Conservation (phyloP, 2,888 invertebrate genomes). For the Zootermopsis nevadensis region DNA sequence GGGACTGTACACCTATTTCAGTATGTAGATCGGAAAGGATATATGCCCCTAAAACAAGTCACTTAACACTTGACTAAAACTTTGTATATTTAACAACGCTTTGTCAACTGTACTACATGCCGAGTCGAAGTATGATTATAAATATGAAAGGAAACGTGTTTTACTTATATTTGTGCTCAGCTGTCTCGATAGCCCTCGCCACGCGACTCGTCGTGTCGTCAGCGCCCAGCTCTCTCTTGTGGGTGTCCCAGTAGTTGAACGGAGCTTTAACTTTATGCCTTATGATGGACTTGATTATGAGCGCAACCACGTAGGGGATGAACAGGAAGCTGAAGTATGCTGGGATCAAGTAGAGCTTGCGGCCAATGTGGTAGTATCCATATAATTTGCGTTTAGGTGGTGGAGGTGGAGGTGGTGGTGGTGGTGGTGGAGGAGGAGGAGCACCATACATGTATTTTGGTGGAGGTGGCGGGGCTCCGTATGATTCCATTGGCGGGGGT, state of each 20-base stretch:
- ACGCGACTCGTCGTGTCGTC: background rate
- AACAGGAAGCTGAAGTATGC: conserved; percentile 9
- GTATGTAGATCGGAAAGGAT: too few relatives aligned
- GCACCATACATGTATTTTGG: background rate
- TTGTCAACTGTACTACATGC: too few relatives aligned
- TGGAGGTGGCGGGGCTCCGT: background rate
- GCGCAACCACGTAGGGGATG: conserved; percentile 1
- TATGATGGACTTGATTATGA: background rate
- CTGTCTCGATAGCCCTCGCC: background rate
- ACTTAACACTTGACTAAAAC: too few relatives aligned
- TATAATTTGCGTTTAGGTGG: background rate
- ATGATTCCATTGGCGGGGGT: background rate
- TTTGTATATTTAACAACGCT: too few relatives aligned
- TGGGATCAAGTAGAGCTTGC: background rate
- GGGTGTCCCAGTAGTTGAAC: background rate
- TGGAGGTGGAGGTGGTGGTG: background rate
- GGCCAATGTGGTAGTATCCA: background rate
- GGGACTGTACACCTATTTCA: too few relatives aligned
- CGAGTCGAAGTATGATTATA: too few relatives aligned
- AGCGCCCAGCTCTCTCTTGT: background rate
- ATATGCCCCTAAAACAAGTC: too few relatives aligned
- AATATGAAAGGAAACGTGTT: too few relatives aligned
- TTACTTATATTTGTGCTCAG: background rate
- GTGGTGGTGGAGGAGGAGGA: background rate
- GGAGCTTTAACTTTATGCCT: background rate